Percentiles rank a stretch among this genome's conserved stretches.
These are phyloP conservation scores for Diacarnus erythraeanus DNA, from an alignment of 37 sponge, comb jelly and placozoan genomes.

Conservation along the genomic window DNA sequence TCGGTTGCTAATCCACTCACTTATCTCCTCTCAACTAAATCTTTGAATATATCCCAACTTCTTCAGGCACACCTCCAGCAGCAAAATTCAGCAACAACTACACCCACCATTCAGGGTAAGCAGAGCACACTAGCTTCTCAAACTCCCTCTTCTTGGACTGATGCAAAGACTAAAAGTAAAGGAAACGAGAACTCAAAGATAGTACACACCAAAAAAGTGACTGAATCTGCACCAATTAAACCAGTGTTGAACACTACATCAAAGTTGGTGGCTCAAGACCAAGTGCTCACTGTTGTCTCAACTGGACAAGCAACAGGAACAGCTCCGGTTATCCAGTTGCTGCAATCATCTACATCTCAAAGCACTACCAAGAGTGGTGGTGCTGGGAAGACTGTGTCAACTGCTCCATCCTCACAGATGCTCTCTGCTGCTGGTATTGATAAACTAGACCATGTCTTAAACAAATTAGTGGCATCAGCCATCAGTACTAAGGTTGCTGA, in stretches of 20 bases:
- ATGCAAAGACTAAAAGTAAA: too few species aligned
- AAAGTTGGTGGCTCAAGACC: not conserved
- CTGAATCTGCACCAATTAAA: too few species aligned
- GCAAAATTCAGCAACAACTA: too few species aligned
- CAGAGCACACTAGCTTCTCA: too few species aligned
- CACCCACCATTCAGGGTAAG: too few species aligned
- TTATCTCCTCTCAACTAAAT: not conserved
- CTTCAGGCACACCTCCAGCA: not conserved
- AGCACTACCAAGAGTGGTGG: not conserved
- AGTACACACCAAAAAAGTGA: too few species aligned
- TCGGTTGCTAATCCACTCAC: not conserved
- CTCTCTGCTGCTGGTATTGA: too few species aligned
- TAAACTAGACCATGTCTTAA: too few species aligned
- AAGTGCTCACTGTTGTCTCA: not conserved
- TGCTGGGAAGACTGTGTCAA: not conserved
- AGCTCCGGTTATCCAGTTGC: not conserved
- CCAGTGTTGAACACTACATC: too few species aligned
- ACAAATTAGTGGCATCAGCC: not conserved
- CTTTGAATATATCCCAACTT: not conserved
- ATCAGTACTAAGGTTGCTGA: not conserved
- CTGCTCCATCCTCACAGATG: not conserved
- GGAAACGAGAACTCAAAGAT: too few species aligned
- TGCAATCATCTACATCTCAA: not conserved
- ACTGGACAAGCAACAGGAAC: not conserved
- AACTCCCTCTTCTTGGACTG: too few species aligned